phyloP scores from a whole-genome alignment of 2,113 vertebrate genomes.

The Charina bottae region DNA sequence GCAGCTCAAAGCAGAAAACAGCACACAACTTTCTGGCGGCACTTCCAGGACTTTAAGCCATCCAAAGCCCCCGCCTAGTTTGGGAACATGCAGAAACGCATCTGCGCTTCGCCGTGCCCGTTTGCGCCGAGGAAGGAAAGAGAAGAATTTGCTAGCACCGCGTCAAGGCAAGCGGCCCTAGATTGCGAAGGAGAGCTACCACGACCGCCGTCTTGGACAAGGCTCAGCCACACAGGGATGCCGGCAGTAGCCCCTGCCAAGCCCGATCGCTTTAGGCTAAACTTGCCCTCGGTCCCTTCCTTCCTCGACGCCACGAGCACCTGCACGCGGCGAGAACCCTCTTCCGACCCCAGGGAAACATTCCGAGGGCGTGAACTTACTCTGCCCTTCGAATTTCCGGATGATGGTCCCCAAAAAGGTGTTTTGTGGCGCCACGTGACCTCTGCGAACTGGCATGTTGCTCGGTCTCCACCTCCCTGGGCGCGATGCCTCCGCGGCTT shows the following conservation, averaged over 20 bases:
- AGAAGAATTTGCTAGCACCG: neutral
- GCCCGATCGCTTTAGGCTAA: neutral
- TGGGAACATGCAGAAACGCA: neutral
- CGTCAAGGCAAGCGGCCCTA: neutral
- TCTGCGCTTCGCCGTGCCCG: neutral
- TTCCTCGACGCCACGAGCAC: neutral
- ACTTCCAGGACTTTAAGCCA: neutral
- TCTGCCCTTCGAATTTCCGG: slow-evolving; percentile 99
- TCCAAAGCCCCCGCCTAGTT: neutral
- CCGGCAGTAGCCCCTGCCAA: neutral
- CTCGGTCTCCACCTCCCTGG: slow-evolving; percentile 51
- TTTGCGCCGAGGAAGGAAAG: neutral
- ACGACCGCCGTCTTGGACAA: neutral
- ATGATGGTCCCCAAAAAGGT: slow-evolving; percentile 98
- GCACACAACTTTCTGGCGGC: neutral
- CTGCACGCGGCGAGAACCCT: neutral
- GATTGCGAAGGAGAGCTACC: neutral
- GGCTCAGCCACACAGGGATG: neutral
- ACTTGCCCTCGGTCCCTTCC: neutral
- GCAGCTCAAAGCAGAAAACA: slow-evolving; percentile 56
- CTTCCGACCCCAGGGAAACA: too few relatives aligned
- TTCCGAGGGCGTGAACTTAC: slow-evolving; percentile 83
- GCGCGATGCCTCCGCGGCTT: slow-evolving; percentile 51
- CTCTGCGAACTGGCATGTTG: slow-evolving; percentile 98
- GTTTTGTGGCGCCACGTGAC: slow-evolving; percentile 99